Evolutionary conservation across 2,888 invertebrate species (phyloP), one percentile per base, ranked within the genome.

Genomic region (Drosophila lutescens): DNA sequence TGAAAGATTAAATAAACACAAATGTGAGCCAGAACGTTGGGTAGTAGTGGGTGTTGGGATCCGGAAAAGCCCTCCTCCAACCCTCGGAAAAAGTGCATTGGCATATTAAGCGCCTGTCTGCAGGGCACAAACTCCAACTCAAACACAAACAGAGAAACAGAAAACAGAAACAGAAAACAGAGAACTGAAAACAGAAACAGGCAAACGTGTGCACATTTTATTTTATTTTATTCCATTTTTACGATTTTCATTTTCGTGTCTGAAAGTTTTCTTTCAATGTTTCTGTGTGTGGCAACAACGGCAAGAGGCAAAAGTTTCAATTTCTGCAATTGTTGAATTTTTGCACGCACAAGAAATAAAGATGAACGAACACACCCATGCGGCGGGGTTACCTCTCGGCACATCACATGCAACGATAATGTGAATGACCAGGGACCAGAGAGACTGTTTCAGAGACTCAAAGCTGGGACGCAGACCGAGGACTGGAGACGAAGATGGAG

Each of bases 301-400:
- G 53, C 71, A 71, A 71, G 49, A 71, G 70, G 79, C 74, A 82
- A 82, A 79, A 86, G 86, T 86, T 86, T 86, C 83, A 83, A 76
- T 86, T 82, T 80, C 78, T 68, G 74, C 86, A 84, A 80, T 86
- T 86, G 84, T 80, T 83, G 74, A 86, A 80, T 83, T 86, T 79
- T 68, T 86, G 81, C 82, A 80, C 79, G 84, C 80, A 83, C 83
- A 77, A 79, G 77, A 79, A 75, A 78, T 83, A 77, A 75, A 77
- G 77, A 66, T 82, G 77, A 82, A 74, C 76, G 63, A 69, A 71
- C 49, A 72, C 46, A 77, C 51, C 62, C 55, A 60, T 26, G 26
- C 26, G 49, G 57, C 43, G 49, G 55, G 58, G 58, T 32, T 20
- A 13, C 8, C 41, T 13, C 30, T 38, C 54, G 30, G n/a, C 65